Conservation (phyloP, 2,888 invertebrate genomes). For the Drosophila bunnanda region DNA sequence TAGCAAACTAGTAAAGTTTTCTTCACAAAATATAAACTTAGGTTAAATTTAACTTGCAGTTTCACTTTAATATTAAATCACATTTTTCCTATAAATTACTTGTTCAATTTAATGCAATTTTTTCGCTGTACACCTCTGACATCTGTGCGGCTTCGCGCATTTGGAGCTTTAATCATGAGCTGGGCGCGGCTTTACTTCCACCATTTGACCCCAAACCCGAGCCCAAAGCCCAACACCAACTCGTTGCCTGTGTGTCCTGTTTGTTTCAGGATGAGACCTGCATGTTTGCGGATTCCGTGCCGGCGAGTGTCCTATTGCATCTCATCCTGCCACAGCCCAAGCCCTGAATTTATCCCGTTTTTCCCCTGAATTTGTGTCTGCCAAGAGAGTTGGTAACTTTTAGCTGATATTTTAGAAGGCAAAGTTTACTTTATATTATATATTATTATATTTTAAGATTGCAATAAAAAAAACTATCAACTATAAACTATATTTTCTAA, state of each 20-base stretch:
- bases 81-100: not conserved
- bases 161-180: constrained; percentile 61
- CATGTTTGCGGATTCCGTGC: constrained; percentile 41
- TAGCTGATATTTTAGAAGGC: not conserved
- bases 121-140: not conserved
- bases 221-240: not conserved
- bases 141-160: constrained; percentile 35
- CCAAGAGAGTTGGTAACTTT: not conserved
- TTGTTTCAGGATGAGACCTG: constrained; percentile 18
- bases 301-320: constrained; percentile 21
- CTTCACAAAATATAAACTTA: too few species aligned
- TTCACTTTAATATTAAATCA: not conserved
- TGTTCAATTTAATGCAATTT: not conserved
- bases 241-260: constrained; percentile 23
- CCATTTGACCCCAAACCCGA: constrained; percentile 45
- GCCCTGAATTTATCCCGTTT: constrained; percentile 15
- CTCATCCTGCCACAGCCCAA: constrained; percentile 11
- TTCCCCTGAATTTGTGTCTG: constrained; percentile 3
- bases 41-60: too few species aligned
- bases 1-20: too few species aligned
- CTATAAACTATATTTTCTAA: not conserved
- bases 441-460: not conserved
- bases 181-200: constrained; percentile 51
- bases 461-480: not conserved
- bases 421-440: not conserved